These are phyloP conservation scores for Agriopis leucophaearia DNA, from an alignment of 2,888 invertebrate genomes.

Conservation along the genomic window DNA sequence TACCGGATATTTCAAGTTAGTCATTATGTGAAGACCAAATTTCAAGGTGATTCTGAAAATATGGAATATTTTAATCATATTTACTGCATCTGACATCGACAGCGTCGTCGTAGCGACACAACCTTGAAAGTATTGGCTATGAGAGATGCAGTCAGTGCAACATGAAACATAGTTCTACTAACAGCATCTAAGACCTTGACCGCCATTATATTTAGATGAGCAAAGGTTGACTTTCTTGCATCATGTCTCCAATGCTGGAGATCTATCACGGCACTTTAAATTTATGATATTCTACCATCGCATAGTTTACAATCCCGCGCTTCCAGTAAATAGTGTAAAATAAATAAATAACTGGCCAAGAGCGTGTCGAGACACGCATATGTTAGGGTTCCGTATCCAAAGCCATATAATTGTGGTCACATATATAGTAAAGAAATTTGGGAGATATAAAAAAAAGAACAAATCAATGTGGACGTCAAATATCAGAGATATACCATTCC, in stretches of 20 bases:
- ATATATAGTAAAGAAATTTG: too few species aligned
- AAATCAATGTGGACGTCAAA: too few species aligned
- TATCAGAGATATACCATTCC: too few species aligned
- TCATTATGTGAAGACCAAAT: conserved; percentile 9
- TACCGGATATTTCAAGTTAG: conserved; percentile 22
- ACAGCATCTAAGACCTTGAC: conserved; percentile 13
- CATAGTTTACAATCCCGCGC: too few species aligned
- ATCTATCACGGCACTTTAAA: too few species aligned
- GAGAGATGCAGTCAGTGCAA: conserved; percentile 22
- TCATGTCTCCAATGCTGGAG: neutral
- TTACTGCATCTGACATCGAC: conserved; percentile 7
- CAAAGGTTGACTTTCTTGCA: neutral
- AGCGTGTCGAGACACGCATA: too few species aligned
- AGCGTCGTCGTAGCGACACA: conserved; percentile 5
- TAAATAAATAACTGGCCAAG: too few species aligned
- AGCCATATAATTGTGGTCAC: too few species aligned
- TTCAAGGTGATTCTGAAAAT: conserved; percentile 24
- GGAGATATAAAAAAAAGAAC: too few species aligned
- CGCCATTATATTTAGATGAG: conserved; percentile 1
- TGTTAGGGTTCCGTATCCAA: too few species aligned
- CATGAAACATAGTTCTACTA: conserved; percentile 9
- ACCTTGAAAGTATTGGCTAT: conserved; percentile 21
- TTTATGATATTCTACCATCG: too few species aligned
- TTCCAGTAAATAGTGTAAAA: too few species aligned
- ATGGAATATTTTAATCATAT: conserved; percentile 12